Evolutionary conservation across 2,113 vertebrate genomes (phyloP), one percentile per base, ranked within the genome.

Genomic region (Emydocephalus ijimae): DNA sequence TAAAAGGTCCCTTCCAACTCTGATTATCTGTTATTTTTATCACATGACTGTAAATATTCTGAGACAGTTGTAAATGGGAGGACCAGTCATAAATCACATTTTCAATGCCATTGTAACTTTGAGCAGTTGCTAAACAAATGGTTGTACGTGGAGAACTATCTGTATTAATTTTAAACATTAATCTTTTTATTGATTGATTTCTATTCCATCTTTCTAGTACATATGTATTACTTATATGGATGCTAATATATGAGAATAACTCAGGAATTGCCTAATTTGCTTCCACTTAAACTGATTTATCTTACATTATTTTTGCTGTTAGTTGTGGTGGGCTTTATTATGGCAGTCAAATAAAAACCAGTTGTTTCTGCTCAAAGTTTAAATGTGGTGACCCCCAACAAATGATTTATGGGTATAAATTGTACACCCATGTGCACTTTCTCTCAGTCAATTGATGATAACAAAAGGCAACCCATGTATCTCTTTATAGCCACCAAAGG

Each of bases 401-500:
- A 92, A 88, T 29, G 26, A 64, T 7, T 55, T 12, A 52, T 39
- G 56, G 26, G 57, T 18, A 50, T 24, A 61, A 24, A 39, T 7
- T 20, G 34, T 54, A 69, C 10, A 89, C 74, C 93, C 90, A 7
- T 5, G 43, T 18, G 0, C 50, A 34, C 7, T 39, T 4, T 94
- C 94, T 87, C 93, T 85, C 59, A 61, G 88, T 74, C 89, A 69
- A 34, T 10, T 54, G 29, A 18, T 39, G n/a, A 69, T 88, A 43
- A 92, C 26, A 52, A 57, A 69, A 50, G 54, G 45, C 61, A 64
- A 54, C 29, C 94, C 92, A 85, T 93, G 89, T 90, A 81, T 92
- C 95, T 97, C 97, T 97, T 97, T 97, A 96, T 97, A 97, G 92
- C 18, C 54, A 21, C 2, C 55, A 87, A 93, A 0, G 91, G 91